Evolutionary conservation across 2,888 invertebrate species (phyloP).

Genomic region (Heliconius ismenius): DNA sequence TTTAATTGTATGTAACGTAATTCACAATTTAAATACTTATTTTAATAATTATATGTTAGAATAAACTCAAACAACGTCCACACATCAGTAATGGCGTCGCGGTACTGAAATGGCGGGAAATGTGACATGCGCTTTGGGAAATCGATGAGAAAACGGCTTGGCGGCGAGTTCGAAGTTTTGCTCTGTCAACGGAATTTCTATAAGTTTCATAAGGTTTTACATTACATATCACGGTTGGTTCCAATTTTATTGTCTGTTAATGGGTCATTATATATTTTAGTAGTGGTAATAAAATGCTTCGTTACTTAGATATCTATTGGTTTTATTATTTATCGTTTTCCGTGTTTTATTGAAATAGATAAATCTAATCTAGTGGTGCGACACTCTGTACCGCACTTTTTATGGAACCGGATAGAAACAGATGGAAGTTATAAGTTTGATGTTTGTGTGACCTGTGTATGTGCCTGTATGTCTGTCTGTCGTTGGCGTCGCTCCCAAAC

Average conservation of each 20-base stretch:
- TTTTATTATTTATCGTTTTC: background rate
- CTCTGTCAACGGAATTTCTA: slow-evolving; percentile 37
- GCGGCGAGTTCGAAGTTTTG: slow-evolving; percentile 51
- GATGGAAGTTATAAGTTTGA: too few species aligned
- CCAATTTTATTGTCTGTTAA: slow-evolving; percentile 27
- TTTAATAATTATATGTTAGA: slow-evolving; percentile 44
- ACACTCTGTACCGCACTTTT: too few species aligned
- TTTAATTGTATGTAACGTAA: slow-evolving; percentile 37
- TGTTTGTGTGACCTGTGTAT: too few species aligned
- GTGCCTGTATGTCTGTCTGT: too few species aligned
- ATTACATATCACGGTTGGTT: slow-evolving; percentile 28
- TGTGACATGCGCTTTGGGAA: slow-evolving; percentile 76
- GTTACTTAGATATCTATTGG: background rate
- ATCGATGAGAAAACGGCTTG: slow-evolving; percentile 68
- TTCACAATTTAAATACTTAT: slow-evolving; percentile 38
- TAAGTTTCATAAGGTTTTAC: slow-evolving; percentile 32
- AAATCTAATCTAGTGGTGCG: too few species aligned
- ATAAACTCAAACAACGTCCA: slow-evolving; percentile 46
- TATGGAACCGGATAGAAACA: too few species aligned
- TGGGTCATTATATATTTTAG: slow-evolving; percentile 11
- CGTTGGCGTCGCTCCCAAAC: too few species aligned
- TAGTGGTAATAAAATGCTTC: slow-evolving; percentile 3
- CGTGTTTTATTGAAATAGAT: background rate
- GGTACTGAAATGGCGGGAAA: slow-evolving; percentile 64
- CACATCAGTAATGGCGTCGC: slow-evolving; percentile 50